phyloP scores from a whole-genome alignment of 1,140 invertebrate genomes.

The Anadara kagoshimensis region DNA sequence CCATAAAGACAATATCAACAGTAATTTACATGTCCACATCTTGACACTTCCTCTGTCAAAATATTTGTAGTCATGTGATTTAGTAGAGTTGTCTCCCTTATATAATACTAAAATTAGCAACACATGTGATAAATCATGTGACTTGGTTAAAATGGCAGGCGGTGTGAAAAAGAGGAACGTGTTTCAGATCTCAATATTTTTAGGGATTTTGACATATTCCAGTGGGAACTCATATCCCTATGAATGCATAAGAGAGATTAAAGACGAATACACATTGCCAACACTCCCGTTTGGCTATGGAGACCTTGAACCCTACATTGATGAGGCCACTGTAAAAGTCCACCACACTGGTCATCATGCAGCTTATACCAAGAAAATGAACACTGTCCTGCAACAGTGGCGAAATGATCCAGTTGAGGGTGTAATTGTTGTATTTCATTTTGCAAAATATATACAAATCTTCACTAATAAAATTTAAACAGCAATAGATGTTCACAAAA shows the following conservation, averaged over 20 bases:
- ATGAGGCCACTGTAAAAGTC: conserved; percentile 53
- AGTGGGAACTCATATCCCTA: too few relatives aligned
- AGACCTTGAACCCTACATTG: conserved; percentile 61
- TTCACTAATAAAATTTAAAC: neutral
- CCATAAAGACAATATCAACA: too few relatives aligned
- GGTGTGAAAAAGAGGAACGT: neutral
- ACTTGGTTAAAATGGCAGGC: conserved; percentile 11
- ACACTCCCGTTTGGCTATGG: conserved; percentile 51
- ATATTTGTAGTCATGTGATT: too few relatives aligned
- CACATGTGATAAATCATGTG: neutral
- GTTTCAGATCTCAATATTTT: neutral
- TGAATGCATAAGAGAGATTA: neutral
- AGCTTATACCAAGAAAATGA: conserved; percentile 62
- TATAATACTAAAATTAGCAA: neutral
- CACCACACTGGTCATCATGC: conserved; percentile 64
- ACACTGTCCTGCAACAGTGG: conserved; percentile 56
- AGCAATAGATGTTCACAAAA: neutral
- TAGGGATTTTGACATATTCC: neutral
- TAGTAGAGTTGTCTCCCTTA: neutral
- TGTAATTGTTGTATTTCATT: conserved; percentile 18
- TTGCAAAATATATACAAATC: conserved; percentile 11
- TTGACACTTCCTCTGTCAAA: too few relatives aligned
- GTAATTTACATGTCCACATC: too few relatives aligned
- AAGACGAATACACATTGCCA: conserved; percentile 53
- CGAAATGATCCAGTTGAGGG: conserved; percentile 22